phyloP scores from a whole-genome alignment of 2,797 vertebrate species.

The Ctenosaura bakeri region DNA sequence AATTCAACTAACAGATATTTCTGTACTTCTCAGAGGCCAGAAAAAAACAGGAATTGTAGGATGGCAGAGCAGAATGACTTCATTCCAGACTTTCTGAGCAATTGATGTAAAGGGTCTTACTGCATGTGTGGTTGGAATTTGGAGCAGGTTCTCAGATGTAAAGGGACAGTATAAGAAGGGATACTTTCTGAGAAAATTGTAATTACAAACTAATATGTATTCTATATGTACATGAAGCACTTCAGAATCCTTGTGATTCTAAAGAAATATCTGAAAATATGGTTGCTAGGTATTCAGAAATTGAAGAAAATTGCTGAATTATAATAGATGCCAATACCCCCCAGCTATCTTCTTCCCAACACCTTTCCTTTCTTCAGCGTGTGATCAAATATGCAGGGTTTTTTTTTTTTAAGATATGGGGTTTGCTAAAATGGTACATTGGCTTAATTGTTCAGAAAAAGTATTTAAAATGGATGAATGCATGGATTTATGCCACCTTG shows the following conservation, averaged over 20 bases:
- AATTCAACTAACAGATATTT: not conserved
- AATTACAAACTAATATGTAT: not conserved
- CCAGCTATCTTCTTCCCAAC: not conserved
- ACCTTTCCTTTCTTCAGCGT: not conserved
- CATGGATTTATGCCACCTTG: conserved; percentile 49
- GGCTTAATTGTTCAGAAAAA: conserved; percentile 27
- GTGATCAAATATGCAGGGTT: not conserved
- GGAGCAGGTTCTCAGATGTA: not conserved
- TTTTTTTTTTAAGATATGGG: not conserved
- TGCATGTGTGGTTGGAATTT: not conserved
- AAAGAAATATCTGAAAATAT: not conserved
- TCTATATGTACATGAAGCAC: not conserved
- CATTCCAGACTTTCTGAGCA: not conserved
- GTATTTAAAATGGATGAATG: conserved; percentile 48
- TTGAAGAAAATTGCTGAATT: not conserved
- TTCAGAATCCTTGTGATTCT: not conserved
- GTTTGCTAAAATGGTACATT: conserved; percentile 39
- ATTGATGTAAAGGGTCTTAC: not conserved
- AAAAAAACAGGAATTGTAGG: not conserved
- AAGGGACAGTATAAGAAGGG: not conserved
- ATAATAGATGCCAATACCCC: not conserved
- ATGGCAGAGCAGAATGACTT: not conserved
- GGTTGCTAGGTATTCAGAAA: not conserved
- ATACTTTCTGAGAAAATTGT: not conserved
- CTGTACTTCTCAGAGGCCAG: not conserved